Base-by-base conservation (phyloP, 2,113 vertebrate species). In the Gulo gulo region DNA sequence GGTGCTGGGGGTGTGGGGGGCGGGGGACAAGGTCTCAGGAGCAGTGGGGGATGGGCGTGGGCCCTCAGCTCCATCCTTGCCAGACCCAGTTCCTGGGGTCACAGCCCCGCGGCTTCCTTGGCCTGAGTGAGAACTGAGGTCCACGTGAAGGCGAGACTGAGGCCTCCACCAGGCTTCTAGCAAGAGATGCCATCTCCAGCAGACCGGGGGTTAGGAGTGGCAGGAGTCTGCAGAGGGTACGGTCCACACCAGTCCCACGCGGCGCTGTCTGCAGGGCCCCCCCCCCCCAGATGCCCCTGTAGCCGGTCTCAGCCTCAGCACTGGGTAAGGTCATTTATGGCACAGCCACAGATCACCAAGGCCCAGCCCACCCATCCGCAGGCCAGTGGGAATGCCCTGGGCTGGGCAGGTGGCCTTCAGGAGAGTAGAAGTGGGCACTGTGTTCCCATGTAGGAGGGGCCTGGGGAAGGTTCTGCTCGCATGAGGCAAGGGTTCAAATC, bases 391-490 rank as follows among this genome's bases (percentile, higher is more conserved):
- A n/a, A 57, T 79, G 47, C 7, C 65, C 47, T 15, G 16, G 78
- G 21, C 39, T 31, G 73, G 73, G 63, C 24, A 76, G 29, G 42
- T n/a, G 34, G 39, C 55, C 59, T 92, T 42, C 31, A 29, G 24
- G 57, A 92, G 21, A 88, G 34, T 21, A 67, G 83, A 97, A 42
- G n/a, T 6, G 4, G 65, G 12, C 55, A 74, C 18, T 8, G 31
- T 31, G 45, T 36, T 26, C 63, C 76, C 52, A 26, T 34, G 47
- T 16, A 50, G 45, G 36, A 74, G 42, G 8, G 73, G 34, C 24
- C 80, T 96, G 86, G 61, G 39, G 83, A 95, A 96, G 67, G 50
- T 88, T 96, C 87, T 92, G 12, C 29, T 85, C 79, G 69, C 47
- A 55, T 45, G 31, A 94, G 57, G n/a, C 81, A 79, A 91, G 45